Evolutionary conservation across 2,113 vertebrate species (phyloP).

Genomic region (Rhea americana): DNA sequence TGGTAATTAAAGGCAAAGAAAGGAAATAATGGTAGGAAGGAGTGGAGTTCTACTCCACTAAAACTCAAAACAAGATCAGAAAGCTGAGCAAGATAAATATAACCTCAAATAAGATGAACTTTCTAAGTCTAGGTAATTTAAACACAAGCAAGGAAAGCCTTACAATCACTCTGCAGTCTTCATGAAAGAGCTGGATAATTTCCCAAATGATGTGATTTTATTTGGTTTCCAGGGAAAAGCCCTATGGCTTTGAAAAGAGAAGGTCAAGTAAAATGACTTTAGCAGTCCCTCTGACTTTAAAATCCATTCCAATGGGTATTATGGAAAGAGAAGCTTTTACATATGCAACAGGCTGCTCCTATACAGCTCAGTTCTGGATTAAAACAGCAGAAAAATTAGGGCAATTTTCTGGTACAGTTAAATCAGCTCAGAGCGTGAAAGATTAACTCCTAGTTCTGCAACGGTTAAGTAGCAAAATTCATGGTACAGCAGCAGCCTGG

Average conservation of each 20-base stretch:
- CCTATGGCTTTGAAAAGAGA: background rate
- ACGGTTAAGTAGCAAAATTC: background rate
- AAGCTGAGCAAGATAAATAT: background rate
- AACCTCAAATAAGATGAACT: background rate
- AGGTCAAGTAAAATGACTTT: background rate
- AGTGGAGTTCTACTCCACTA: background rate
- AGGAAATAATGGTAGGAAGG: background rate
- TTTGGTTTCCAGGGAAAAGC: background rate
- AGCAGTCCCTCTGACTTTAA: slow-evolving; percentile 5
- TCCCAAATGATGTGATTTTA: background rate
- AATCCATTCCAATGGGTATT: background rate
- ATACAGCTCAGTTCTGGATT: background rate
- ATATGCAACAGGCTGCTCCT: background rate
- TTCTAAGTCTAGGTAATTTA: background rate
- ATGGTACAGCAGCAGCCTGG: background rate
- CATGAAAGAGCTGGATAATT: background rate
- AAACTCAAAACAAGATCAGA: background rate
- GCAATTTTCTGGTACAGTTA: background rate
- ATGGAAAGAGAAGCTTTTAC: background rate
- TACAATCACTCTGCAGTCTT: background rate
- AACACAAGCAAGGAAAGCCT: background rate
- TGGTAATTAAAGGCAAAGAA: background rate
- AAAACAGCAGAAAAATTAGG: background rate
- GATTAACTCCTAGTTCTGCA: background rate
- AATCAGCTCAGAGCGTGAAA: background rate